phyloP scores from a whole-genome alignment of 37 sponge, comb jelly and placozoan genomes.

The Ephydatia muelleri region DNA sequence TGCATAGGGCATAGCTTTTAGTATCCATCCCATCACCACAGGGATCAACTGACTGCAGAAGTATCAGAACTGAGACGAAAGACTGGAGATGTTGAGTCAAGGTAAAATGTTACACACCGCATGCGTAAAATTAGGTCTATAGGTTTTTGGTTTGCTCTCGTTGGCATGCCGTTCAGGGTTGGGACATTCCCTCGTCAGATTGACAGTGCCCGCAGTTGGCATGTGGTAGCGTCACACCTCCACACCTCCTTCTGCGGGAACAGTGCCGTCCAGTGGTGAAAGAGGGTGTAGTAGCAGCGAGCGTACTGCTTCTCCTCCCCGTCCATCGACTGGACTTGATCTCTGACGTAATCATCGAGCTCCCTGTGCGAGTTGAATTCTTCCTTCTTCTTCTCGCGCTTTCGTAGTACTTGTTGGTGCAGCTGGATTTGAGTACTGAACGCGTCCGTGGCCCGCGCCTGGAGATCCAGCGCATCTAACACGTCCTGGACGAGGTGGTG shows the following conservation, averaged over 20 bases:
- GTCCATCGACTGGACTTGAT: neutral
- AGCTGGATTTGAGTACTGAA: neutral
- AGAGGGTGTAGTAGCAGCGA: conserved; percentile 27
- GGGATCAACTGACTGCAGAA: conserved; percentile 54
- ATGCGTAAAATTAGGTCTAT: neutral
- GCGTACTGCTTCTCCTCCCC: conserved; percentile 1
- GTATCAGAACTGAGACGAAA: conserved; percentile 36
- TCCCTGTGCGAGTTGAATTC: conserved; percentile 10
- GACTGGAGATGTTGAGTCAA: conserved; percentile 54
- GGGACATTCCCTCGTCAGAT: neutral
- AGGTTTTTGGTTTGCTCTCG: neutral
- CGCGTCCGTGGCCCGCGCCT: neutral
- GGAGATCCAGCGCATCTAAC: conserved; percentile 7
- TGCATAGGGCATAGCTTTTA: neutral
- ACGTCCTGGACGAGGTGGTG: conserved; percentile 39
- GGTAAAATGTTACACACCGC: conserved; percentile 17
- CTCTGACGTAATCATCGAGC: conserved; percentile 13
- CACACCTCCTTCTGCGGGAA: conserved; percentile 9
- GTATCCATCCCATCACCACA: neutral
- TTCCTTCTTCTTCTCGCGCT: neutral
- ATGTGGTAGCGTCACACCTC: conserved; percentile 1
- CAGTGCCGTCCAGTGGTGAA: conserved; percentile 9
- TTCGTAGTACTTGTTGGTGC: neutral
- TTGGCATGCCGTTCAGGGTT: neutral
- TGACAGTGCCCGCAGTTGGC: neutral